Base-by-base conservation (phyloP, 1,140 invertebrate genomes). In the Drosophila arizonae region DNA sequence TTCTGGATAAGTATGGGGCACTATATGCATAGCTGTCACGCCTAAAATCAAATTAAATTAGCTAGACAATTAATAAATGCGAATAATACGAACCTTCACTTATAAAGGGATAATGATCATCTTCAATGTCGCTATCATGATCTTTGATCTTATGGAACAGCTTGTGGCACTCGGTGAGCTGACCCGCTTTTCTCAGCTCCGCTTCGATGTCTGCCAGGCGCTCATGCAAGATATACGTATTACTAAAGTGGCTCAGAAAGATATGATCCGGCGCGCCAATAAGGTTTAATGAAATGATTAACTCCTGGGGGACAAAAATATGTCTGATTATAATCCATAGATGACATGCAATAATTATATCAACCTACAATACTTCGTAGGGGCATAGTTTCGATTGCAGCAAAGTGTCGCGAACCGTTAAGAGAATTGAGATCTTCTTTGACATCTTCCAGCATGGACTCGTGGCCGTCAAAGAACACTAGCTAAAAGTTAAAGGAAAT, bases 401-500 rank as follows among this genome's bases (percentile, higher is more conserved):
- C 39, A 33, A 81, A 81, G 13, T 13, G 41, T 8, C 28, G 9
- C 0, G 79, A 74, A 2, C 79, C 79, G 15, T 30, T 30, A 0
- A 74, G 41, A 4, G 6, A 9, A 55, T 45, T 52, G 8, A n/a
- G 33, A 1, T 77, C 60, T 0, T 15, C 5, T 1, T 6, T 1
- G 1, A 43, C 28, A 2, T 56, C n/a, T n/a, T n/a, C 50, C 9
- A 56, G 43, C 0, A 2, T 39, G 36, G 78, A 33, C 26, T 75
- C 61, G 13, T 81, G 75, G 1, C 75, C 75, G 46, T 81, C 79
- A 26, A 81, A 81, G 24, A 81, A 75, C 0, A 65, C 51, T 6
- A 81, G 4, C 79, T 81, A 11, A n/a, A 24, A 62, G 28, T 0
- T 17, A 10, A 10, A 15, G 4, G 39, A 33, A n/a, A 6, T 33